Evolutionary conservation across 2,113 vertebrate genomes (phyloP).

Genomic region (Kryptolebias marmoratus): DNA sequence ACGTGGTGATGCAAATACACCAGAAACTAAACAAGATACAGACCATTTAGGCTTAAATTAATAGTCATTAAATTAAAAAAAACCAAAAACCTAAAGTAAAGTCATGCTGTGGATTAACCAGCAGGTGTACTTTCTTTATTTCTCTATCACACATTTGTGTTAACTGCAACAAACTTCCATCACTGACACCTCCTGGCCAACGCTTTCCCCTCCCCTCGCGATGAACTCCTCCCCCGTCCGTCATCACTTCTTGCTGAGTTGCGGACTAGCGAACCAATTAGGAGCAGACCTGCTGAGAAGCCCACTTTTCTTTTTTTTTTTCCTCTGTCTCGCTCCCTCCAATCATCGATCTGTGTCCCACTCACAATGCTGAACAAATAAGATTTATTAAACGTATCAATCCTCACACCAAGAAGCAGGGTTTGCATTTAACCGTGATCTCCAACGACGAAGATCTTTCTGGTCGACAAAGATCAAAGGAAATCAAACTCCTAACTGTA

Average conservation of each 20-base stretch:
- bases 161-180: no score
- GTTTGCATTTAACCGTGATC: background rate
- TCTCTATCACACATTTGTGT: no score
- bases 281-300: background rate
- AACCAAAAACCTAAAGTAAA: background rate
- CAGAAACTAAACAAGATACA: no score
- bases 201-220: background rate
- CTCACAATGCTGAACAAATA: background rate
- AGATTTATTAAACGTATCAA: constrained; percentile 5
- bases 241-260: background rate
- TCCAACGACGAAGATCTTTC: no score
- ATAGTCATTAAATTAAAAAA: no score
- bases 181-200: no score
- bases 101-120: no score
- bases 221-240: background rate
- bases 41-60: no score
- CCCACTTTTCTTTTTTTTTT: background rate
- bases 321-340: background rate
- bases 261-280: background rate
- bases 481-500: no score
- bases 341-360: background rate
- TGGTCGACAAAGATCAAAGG: no score
- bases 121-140: no score
- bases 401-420: background rate
- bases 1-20: no score